Evolutionary conservation across 2,888 invertebrate genomes (phyloP).

Genomic region (Cataglyphis livida): DNA sequence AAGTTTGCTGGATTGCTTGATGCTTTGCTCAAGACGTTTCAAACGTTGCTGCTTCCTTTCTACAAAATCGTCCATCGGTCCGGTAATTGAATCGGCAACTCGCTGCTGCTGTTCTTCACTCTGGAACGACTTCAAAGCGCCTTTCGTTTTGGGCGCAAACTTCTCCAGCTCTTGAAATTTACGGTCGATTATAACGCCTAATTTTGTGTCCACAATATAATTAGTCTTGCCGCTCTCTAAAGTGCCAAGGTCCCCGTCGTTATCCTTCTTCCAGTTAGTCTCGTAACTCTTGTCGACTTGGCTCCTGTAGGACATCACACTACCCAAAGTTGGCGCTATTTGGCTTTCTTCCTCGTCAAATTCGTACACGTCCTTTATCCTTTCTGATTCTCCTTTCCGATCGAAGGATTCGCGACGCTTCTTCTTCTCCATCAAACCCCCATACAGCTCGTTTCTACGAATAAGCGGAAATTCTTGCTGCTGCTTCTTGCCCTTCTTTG

Average conservation of each 20-base stretch:
- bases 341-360: constrained; percentile 84
- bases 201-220: constrained; percentile 61
- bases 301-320: constrained; percentile 80
- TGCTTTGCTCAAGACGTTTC: constrained; percentile 66
- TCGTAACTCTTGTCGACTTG: constrained; percentile 74
- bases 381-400: constrained; percentile 72
- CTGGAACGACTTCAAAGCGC: constrained; percentile 79
- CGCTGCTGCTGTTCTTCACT: constrained; percentile 75
- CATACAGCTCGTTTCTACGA: constrained; percentile 76
- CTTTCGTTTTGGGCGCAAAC: constrained; percentile 82
- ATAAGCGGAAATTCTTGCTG: constrained; percentile 81
- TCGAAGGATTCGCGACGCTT: constrained; percentile 78
- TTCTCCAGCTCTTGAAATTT: constrained; percentile 82
- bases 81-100: constrained; percentile 61
- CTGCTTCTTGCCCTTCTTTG: constrained; percentile 77
- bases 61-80: constrained; percentile 82
- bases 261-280: constrained; percentile 67
- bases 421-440: constrained; percentile 81
- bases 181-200: constrained; percentile 75
- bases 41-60: constrained; percentile 76
- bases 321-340: constrained; percentile 70
- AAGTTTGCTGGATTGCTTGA: constrained; percentile 74
- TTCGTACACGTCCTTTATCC: constrained; percentile 83
- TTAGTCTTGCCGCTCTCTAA: constrained; percentile 73
- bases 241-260: constrained; percentile 67